Base-by-base conservation (phyloP, 1,140 invertebrate species). In the Chrysomallon squamiferum region DNA sequence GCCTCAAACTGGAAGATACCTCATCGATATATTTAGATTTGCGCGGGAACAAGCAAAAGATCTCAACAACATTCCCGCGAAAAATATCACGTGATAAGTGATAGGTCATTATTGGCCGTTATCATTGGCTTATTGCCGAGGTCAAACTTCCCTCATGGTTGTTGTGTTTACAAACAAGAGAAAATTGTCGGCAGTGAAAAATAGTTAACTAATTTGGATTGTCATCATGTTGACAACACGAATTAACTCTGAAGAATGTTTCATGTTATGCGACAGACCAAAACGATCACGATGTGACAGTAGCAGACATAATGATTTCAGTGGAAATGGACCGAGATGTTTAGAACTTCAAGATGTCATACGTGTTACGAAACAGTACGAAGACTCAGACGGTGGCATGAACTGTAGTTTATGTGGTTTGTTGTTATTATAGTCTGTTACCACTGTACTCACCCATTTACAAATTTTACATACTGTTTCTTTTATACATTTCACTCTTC, bases 341-440 rank as follows among this genome's bases (percentile, higher is more conserved):
- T 64, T 82, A 4, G 77, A 79, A 50, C 62, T 82, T n/a, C 50
- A 71, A 25, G 77, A 74, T 32, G 74, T 80, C 15, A 63, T 82
- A n/a, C 65, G 66, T 6, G 69, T 79, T n/a, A 33, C 80, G 43
- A 73, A 73, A 58, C 59, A 66, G 25, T 80, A 82, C 52, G 67
- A 67, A 18, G 76, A 77, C 57, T 83, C 80, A 49, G 79, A 78
- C 15, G 81, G 80, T 32, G 81, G 81, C 15, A 75, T 83, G 30
- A 83, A 83, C 66, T 83, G 81, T 58, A 75, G 72, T 47, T 67
- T 80, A 22, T 83, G 81, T 68, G 81, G 81, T 83, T 66, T 72
- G 79, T 69, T 45, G 25, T 9, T 30, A 33, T 0, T 64, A n/a
- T n/a, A 3, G 18, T 0, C 47, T 45, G 0, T 25, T 5, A 60